Evolutionary conservation across 2,797 vertebrate species (phyloP), one percentile per base, ranked within the genome.

Genomic region (Esox masquinongy): DNA sequence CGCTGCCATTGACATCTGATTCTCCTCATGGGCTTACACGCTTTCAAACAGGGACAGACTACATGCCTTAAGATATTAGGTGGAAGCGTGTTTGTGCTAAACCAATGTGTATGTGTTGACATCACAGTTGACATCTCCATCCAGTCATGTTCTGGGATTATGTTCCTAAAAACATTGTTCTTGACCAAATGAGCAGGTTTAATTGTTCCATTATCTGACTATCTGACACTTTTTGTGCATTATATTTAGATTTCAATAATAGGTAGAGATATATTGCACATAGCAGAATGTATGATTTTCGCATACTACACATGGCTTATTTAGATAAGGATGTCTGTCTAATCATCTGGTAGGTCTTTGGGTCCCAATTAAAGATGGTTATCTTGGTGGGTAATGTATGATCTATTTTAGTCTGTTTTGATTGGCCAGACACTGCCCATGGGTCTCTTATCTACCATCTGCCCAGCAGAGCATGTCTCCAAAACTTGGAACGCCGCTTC

Each of bases 1-100:
- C 51, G 15, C 51, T 17, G 15, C 16, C 50, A n/a, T 56, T 24
- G 22, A 8, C n/a, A 59, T 59, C 9, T 59, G 22, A 14, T 61
- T 24, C 56, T 67, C 64, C 34, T 34, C 7, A 67, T 16, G 22
- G 63, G 63, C 5, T 14, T 24, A 12, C 43, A 47, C 43, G 12
- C 43, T 11, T n/a, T 67, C 14, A 67, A 5, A 67, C 64, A 74
- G 34, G 49, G 15, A 31, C 31, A 61, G n/a, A 59, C 3, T 22
- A 14, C 36, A 64, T 75, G 14, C 22, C 24, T 56, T 49, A 17
- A 36, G 39, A 53, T 12, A 11, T 26, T 68, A 51, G 29, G 72
- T 47, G 68, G 66, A 49, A 49, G 68, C 63, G 72, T 64, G n/a
- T 66, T 61, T 50, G 61, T 12, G 63, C 26, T 59, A 59, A 59